phyloP scores from a whole-genome alignment of 2,113 vertebrate genomes.

The Alosa alosa region DNA sequence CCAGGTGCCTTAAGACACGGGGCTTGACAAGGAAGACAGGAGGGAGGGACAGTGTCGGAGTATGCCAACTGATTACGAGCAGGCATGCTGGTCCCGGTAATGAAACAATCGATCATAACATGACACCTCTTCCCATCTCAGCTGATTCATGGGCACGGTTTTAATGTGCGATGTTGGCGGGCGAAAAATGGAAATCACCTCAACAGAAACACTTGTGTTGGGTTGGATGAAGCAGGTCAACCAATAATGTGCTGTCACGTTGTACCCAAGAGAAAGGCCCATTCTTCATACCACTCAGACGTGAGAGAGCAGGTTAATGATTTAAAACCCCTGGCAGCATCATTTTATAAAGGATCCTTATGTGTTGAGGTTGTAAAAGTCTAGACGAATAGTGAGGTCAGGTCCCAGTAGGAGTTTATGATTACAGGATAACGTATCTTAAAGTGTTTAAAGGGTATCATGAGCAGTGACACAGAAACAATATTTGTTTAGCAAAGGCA shows the following conservation, averaged over 20 bases:
- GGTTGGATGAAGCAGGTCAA: background rate
- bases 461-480: background rate
- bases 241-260: background rate
- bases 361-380: background rate
- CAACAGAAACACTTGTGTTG: background rate
- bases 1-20: background rate
- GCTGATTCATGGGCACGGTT: background rate
- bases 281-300: background rate
- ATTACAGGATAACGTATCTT: background rate
- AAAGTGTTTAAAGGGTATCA: background rate
- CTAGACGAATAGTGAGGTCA: background rate
- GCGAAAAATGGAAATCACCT: conserved; percentile 1
- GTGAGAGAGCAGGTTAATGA: background rate
- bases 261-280: background rate
- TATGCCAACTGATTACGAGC: background rate
- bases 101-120: conserved; percentile 51
- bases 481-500: background rate
- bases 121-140: conserved; percentile 26
- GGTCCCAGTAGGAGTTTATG: background rate
- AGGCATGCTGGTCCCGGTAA: conserved; percentile 26
- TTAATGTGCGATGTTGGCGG: background rate
- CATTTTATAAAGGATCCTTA: background rate
- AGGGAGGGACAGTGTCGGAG: background rate
- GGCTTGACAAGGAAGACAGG: background rate
- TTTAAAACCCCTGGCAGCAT: background rate